A percentile compares a stretch with the other conserved stretches of the same genome.
These are phyloP conservation scores for Mus spretus DNA, from an alignment of 2,797 vertebrate genomes.

Conservation along the genomic window DNA sequence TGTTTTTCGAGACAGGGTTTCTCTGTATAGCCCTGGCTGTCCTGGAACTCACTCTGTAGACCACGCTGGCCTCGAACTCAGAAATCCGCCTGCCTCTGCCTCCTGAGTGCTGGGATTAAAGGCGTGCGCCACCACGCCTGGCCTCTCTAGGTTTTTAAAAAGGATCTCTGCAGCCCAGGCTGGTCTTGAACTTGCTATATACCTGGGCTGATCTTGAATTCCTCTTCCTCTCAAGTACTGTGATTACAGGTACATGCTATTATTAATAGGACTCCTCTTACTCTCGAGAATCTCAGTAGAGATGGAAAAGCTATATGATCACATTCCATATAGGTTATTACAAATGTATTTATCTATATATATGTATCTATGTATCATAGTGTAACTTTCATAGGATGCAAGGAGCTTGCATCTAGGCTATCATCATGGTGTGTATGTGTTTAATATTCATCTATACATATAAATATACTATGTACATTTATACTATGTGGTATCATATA, in stretches of 20 bases:
- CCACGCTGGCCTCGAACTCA: no score
- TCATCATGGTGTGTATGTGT: neutral
- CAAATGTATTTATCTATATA: neutral
- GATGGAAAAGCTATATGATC: neutral
- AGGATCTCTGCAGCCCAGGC: neutral
- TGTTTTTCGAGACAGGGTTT: no score
- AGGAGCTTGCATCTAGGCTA: neutral
- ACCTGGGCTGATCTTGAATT: neutral
- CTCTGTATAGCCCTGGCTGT: no score
- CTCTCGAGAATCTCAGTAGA: neutral
- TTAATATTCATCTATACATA: neutral
- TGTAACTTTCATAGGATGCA: neutral
- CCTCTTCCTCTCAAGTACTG: neutral
- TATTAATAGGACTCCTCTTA: neutral
- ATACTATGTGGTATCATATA: neutral
- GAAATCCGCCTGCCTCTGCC: no score
- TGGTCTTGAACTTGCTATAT: neutral
- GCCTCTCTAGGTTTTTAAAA: neutral
- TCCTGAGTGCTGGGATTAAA: no score
- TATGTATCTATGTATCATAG: neutral
- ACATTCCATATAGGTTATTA: neutral
- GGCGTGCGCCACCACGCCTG: no score
- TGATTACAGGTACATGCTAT: neutral
- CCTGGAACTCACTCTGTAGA: no score
- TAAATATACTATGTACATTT: neutral